These are phyloP conservation scores for Acanthosepion lycidas DNA, from an alignment of 2,888 invertebrate species.

Conservation along the genomic window DNA sequence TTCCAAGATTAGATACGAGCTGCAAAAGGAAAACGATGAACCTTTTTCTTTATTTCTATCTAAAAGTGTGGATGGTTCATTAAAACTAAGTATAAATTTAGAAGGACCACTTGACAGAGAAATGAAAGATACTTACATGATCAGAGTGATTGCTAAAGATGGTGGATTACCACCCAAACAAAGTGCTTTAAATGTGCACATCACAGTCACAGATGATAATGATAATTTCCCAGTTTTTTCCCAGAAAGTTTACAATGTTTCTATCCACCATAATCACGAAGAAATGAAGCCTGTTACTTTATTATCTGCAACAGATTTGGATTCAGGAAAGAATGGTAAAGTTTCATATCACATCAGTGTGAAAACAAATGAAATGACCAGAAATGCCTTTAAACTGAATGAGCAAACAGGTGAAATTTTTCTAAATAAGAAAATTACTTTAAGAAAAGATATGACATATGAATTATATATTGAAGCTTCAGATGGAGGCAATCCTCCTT, in stretches of 20 bases:
- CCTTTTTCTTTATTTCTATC: background rate
- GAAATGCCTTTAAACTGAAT: background rate
- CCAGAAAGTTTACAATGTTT: background rate
- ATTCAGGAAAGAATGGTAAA: background rate
- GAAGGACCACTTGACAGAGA: background rate
- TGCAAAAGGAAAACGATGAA: background rate
- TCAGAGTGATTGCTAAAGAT: background rate
- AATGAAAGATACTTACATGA: background rate
- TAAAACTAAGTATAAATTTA: background rate
- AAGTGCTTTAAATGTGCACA: background rate
- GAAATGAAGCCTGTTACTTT: background rate
- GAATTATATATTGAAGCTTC: background rate
- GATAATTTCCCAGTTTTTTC: background rate
- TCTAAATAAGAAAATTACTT: background rate
- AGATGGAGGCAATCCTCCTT: background rate
- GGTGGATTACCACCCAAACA: background rate
- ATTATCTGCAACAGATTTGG: background rate
- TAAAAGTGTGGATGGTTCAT: background rate
- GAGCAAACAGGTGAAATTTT: background rate
- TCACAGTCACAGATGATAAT: conserved; percentile 11
- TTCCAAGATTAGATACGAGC: background rate
- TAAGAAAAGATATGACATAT: background rate
- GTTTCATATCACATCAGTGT: background rate
- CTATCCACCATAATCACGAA: background rate
- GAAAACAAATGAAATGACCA: background rate